A percentile compares a stretch with the other conserved stretches of the same genome.
These are phyloP conservation scores for Neosalanx taihuensis DNA, from an alignment of 2,797 vertebrate genomes.

Conservation along the genomic window DNA sequence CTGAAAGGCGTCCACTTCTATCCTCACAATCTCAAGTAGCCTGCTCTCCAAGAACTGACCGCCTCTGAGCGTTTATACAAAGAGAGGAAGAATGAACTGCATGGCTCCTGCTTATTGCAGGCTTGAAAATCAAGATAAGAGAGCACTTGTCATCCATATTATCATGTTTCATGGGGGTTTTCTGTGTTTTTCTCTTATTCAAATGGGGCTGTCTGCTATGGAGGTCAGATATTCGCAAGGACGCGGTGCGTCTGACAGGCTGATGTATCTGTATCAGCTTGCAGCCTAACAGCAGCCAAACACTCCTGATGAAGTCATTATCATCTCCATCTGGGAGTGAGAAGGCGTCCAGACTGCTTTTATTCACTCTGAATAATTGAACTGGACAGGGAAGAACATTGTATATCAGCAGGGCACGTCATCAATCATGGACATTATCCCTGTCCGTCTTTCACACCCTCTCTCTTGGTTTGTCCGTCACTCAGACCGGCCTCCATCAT, in stretches of 20 bases:
- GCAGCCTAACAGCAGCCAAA: constrained; percentile 19
- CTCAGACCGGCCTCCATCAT: constrained; percentile 41
- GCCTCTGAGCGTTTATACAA: constrained; percentile 9
- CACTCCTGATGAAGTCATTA: constrained; percentile 63
- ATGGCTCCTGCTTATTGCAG: not conserved
- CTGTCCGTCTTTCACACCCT: constrained; percentile 33
- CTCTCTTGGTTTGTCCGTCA: constrained; percentile 33
- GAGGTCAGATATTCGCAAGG: constrained; percentile 38
- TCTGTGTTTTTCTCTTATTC: constrained; percentile 58
- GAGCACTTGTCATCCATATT: constrained; percentile 27
- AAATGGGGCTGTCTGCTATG: constrained; percentile 57
- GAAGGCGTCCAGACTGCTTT: constrained; percentile 41
- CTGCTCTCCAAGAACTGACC: constrained; percentile 11
- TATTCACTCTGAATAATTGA: constrained; percentile 60
- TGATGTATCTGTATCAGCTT: constrained; percentile 35
- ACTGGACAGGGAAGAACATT: constrained; percentile 58
- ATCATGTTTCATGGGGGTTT: constrained; percentile 14
- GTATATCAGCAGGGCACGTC: constrained; percentile 62
- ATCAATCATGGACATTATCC: constrained; percentile 65
- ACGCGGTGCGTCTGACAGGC: constrained; percentile 33
- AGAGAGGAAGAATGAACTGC: constrained; percentile 42
- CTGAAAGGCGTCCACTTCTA: constrained; percentile 14
- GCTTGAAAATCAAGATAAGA: not conserved
- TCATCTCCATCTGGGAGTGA: constrained; percentile 40
- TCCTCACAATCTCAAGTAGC: not conserved